Evolutionary conservation across 1,140 invertebrate genomes (phyloP), one percentile per base, ranked within the genome.

Genomic region (Polypedilum vanderplanki): DNA sequence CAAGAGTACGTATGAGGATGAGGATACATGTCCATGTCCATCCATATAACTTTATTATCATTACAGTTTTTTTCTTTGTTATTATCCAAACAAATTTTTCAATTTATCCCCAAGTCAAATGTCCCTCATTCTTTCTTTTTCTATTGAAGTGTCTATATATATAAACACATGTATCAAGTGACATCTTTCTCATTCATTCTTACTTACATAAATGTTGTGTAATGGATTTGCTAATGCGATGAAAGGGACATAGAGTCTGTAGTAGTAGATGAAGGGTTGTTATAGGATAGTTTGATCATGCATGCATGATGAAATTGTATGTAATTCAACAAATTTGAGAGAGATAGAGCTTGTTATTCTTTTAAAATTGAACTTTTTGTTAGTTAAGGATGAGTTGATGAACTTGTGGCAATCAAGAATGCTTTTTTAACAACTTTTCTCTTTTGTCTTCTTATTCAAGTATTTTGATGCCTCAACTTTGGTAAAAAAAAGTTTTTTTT

Each of bases 291-390:
- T 57, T 57, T 57, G 46, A 57, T 57, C 24, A 57, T 57, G 46
- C 24, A 57, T 57, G 46, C 46, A 57, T n/a, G 46, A 57, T 57
- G n/a, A 57, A 57, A 57, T 57, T n/a, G 46, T 57, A 57, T n/a
- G 46, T 57, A 57, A 57, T 57, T 57, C 46, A 57, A 57, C 46
- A n/a, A 57, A n/a, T 57, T 57, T 33, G n/a, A 57, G 41, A 4
- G 41, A 46, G 46, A 57, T 12, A 57, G 46, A 57, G 24, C 24
- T 33, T 33, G 24, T 33, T 33, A 33, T 33, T 33, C 24, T 33
- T 33, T 33, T 33, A 33, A 33, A 33, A 33, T 33, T 33, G 24
- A 33, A 33, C 24, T 33, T 5, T 33, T 33, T n/a, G n/a, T n/a
- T n/a, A n/a, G 24, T 33, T 33, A 33, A 33, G 24, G 24, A 33